Evolutionary conservation across 2,888 invertebrate genomes (phyloP).

Genomic region (Eupsilia transversa): DNA sequence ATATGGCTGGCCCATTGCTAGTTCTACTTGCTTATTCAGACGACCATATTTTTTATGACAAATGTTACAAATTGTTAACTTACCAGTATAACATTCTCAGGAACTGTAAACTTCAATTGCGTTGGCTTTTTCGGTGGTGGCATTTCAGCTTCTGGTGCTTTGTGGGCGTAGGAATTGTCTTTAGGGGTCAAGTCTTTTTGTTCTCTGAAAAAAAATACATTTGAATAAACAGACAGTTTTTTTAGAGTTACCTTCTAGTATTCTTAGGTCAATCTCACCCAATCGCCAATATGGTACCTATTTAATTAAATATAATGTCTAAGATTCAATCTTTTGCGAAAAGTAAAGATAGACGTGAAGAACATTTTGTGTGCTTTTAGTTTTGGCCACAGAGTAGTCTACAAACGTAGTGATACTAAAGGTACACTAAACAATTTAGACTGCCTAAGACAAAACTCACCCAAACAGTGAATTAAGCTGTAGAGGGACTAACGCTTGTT

Average conservation of each 20-base stretch:
- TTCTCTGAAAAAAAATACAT: constrained; percentile 75
- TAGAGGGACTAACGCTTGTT: not conserved
- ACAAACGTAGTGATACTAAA: constrained; percentile 4
- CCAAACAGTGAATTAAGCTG: not conserved
- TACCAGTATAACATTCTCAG: constrained; percentile 82
- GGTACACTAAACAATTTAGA: not conserved
- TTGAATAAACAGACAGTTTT: not conserved
- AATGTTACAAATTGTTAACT: not conserved
- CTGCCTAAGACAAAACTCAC: not conserved
- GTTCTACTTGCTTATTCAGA: not conserved
- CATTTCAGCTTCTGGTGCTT: constrained; percentile 78
- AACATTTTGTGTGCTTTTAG: not conserved
- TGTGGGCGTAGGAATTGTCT: constrained; percentile 76
- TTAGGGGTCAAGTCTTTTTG: constrained; percentile 79
- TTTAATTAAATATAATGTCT: not conserved
- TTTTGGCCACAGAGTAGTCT: not conserved
- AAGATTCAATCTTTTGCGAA: not conserved
- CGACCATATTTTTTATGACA: not conserved
- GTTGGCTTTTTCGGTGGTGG: constrained; percentile 79
- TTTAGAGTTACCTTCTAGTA: not conserved
- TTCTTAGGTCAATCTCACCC: not conserved
- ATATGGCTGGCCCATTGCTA: not conserved
- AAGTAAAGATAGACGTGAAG: not conserved
- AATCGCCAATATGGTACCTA: too few species aligned
- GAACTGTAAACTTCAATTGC: constrained; percentile 82